A percentile compares a stretch with the other conserved stretches of the same genome.
Evolutionary conservation across 2,797 vertebrate species (phyloP).

Genomic region (Dallia pectoralis): DNA sequence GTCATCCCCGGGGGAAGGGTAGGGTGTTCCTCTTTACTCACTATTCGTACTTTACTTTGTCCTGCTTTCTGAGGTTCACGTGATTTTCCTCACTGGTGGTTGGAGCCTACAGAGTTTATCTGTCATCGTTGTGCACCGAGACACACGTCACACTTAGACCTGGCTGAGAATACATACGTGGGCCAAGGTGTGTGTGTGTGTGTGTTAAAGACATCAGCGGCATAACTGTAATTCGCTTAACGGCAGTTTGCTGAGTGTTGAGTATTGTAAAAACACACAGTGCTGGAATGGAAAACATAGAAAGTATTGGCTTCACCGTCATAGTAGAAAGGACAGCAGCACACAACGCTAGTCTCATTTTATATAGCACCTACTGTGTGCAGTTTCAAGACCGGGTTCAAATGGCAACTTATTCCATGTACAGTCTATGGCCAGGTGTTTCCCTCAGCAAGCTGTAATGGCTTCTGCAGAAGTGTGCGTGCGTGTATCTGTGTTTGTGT

Average conservation of each 20-base stretch:
- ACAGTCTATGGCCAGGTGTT: conserved; percentile 54
- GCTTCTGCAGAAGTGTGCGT: conserved; percentile 35
- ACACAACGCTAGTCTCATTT: conserved; percentile 14
- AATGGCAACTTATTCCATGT: conserved; percentile 12
- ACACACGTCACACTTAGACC: neutral
- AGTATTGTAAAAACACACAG: neutral
- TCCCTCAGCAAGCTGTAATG: conserved; percentile 48
- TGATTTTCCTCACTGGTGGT: neutral
- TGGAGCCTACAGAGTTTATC: conserved; percentile 1
- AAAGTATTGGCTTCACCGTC: neutral
- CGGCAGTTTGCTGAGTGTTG: neutral
- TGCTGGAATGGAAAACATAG: no score
- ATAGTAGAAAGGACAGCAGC: neutral
- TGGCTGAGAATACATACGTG: neutral
- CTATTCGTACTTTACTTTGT: neutral
- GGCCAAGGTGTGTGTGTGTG: conserved; percentile 5
- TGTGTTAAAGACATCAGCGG: neutral
- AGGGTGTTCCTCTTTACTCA: neutral
- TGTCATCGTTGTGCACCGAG: neutral
- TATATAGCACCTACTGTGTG: conserved; percentile 32
- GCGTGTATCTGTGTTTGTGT: conserved; percentile 17
- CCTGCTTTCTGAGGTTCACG: neutral
- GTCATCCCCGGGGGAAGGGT: neutral
- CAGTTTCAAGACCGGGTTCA: neutral
- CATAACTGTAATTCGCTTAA: neutral